Evolutionary conservation across 1,140 invertebrate species (phyloP), one percentile per base, ranked within the genome.

Genomic region (Wasmannia auropunctata): DNA sequence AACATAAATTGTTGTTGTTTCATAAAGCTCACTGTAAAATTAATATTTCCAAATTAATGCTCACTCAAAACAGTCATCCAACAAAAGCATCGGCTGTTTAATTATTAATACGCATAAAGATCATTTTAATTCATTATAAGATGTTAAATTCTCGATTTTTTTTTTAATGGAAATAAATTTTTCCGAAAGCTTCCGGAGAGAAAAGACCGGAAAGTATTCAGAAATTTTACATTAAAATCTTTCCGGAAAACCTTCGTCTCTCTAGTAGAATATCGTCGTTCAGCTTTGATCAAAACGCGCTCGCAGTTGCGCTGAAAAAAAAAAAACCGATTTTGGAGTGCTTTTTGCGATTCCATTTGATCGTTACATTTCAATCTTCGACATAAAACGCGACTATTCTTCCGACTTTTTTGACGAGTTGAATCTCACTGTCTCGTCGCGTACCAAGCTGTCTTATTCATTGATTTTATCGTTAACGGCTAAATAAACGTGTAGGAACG

Each of bases 401-500:
- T 43, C 2, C 19, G 40, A 51, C n/a, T 67, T 86, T 85, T 62
- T 8, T 34, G 22, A n/a, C 56, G n/a, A 54, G 6, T 14, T n/a
- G 1, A 19, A n/a, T 79, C 37, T 67, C 28, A 25, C 5, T 62
- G 25, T 77, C 49, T 67, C 16, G 16, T 79, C 22, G 31, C 34
- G 7, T 25, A 31, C 25, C 37, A 46, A 25, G 6, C 22, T 72
- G 16, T 63, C 31, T 60, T 54, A 76, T 87, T 87, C 31, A 58
- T 76, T 43, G 77, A 83, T 86, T 56, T 72, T 51, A 75, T 87
- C 54, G 67, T 49, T 65, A 60, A 69, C 25, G 67, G 28, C 46
- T 72, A n/a, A 60, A 67, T 25, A 67, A 62, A 58, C 54, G 63
- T 37, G 62, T 65, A 84, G 43, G 62, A 80, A 84, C 43, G 37